A percentile compares a stretch with the other conserved stretches of the same genome.
phyloP scores from a whole-genome alignment of 2,888 invertebrate species.

The Leistus spinibarbis region DNA sequence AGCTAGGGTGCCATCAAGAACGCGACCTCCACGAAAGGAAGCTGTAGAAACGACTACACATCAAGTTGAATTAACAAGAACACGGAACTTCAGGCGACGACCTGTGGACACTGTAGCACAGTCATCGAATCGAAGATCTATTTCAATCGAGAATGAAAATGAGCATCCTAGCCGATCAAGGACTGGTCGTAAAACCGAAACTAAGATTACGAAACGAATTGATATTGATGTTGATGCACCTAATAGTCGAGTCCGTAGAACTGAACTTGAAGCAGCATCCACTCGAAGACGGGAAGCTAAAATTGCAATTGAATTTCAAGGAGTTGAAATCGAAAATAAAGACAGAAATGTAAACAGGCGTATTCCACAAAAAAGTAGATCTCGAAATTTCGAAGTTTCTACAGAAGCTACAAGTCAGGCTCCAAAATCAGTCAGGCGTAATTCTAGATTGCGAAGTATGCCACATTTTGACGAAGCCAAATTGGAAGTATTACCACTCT shows the following conservation, averaged over 20 bases:
- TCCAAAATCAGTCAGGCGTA: slow-evolving; percentile 13
- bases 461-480: slow-evolving; percentile 52
- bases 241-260: slow-evolving; percentile 10
- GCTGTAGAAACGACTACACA: slow-evolving; percentile 38
- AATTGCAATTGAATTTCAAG: slow-evolving; percentile 27
- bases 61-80: slow-evolving; percentile 40
- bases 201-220: slow-evolving; percentile 21
- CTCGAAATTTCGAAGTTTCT: slow-evolving; percentile 15
- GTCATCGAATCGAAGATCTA: neutral
- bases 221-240: slow-evolving; percentile 24
- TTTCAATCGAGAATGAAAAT: slow-evolving; percentile 13
- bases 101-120: slow-evolving; percentile 25
- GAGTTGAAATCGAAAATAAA: slow-evolving; percentile 15
- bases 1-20: slow-evolving; percentile 32
- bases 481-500: slow-evolving; percentile 54
- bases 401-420: slow-evolving; percentile 12
- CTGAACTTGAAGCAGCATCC: slow-evolving; percentile 20
- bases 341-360: neutral
- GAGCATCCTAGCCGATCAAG: slow-evolving; percentile 48
- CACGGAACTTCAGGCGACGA: slow-evolving; percentile 41
- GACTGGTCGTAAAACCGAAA: slow-evolving; percentile 47
- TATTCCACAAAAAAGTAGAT: slow-evolving; percentile 5
- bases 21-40: slow-evolving; percentile 39
- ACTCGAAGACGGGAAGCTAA: slow-evolving; percentile 30
- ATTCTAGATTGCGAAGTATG: slow-evolving; percentile 46